A percentile compares a stretch with the other conserved stretches of the same genome.
phyloP scores from a whole-genome alignment of 2,797 vertebrate species.

The Anguilla pacifica region DNA sequence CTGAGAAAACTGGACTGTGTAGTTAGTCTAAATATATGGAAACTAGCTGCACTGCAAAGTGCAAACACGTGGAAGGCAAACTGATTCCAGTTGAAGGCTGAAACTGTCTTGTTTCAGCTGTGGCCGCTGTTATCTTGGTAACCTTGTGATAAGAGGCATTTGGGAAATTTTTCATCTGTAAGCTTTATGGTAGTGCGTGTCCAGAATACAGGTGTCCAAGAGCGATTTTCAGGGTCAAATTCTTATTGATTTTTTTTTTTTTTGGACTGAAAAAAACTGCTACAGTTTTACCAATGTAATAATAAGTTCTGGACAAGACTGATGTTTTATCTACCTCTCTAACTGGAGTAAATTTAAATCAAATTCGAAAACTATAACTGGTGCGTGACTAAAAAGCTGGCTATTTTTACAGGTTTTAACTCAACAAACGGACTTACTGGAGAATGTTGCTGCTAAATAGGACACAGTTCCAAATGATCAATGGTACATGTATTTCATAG shows the following conservation, averaged over 20 bases:
- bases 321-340: not conserved
- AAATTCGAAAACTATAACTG: not conserved
- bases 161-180: not conserved
- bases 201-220: not conserved
- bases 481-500: not conserved
- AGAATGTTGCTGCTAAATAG: not conserved
- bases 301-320: not conserved
- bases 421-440: not conserved
- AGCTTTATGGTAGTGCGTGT: not conserved
- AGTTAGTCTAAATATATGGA: not conserved
- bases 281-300: not conserved
- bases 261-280: not conserved
- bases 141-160: slow-evolving; percentile 4
- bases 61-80: not conserved
- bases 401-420: not conserved
- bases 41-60: not conserved
- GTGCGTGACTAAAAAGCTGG: not conserved
- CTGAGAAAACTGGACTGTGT: not conserved
- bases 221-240: not conserved
- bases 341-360: not conserved
- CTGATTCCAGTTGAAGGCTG: not conserved
- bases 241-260: not conserved
- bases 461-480: not conserved
- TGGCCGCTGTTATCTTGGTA: not conserved
- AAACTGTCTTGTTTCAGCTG: not conserved